Base-by-base conservation (phyloP, 2,797 vertebrate genomes). In the Austrolebias charrua region DNA sequence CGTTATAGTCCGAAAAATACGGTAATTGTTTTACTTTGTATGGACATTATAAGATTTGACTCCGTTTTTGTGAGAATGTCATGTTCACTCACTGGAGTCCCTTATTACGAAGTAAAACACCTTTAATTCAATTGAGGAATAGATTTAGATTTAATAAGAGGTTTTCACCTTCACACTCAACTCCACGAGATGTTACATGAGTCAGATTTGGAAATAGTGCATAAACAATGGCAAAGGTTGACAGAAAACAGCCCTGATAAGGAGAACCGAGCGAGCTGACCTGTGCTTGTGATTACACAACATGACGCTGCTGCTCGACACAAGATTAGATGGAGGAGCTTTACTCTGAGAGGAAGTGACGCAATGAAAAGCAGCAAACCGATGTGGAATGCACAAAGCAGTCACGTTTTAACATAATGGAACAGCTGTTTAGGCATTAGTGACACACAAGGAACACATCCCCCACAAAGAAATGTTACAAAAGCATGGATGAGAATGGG, bases 291-390 rank as follows among this genome's bases (percentile, higher is more conserved):
- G 66, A 49, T 85, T 85, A 87, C 29, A 59, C 78, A 88, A 85
- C 73, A n/a, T 7, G 45, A 13, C 48, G 28, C 70, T 16, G 28
- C 70, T 16, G 71, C 60, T 76, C 48, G 72, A 86, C 82, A 81
- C 79, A 76, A 82, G 83, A 85, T 87, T 88, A 24, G 58, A 82
- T 68, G 54, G 66, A 61, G 60, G 66, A 45, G 84, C 76, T 83
- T 68, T 66, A 24, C 48, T 76, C 60, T 48, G 56, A 49, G 2
- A 60, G 67, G 56, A 70, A 60, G 38, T 13, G 51, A 63, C 15
- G 15, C 56, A 59, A 58, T 50, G 60, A 58, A n/a, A 18, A 11
- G 20, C 6, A 48, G 63, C 47, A 54, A 62, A 78, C 66, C 31
- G 38, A n/a, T 13, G 57, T 12, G n/a, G 29, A 61, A 62, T 52